These are phyloP conservation scores for Acanthurus lineatus DNA, from an alignment of 2,797 vertebrate genomes.

Conservation along the genomic window DNA sequence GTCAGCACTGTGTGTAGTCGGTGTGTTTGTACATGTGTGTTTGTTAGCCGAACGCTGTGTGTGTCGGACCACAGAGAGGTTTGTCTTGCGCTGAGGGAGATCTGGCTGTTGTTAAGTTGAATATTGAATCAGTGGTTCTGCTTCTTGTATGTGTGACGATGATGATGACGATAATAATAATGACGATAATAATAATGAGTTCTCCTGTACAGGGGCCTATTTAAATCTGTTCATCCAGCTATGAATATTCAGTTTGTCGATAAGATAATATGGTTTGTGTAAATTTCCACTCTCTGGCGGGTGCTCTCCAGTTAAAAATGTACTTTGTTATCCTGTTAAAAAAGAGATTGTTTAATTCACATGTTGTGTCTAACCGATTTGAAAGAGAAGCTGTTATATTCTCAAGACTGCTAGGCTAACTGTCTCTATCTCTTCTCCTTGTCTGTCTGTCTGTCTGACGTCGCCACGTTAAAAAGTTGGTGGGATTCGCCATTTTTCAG, in stretches of 20 bases:
- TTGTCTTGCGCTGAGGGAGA: constrained; percentile 56
- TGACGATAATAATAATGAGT: constrained; percentile 69
- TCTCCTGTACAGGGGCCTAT: constrained; percentile 78
- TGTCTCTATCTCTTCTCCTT: constrained; percentile 49
- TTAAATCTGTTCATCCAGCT: constrained; percentile 76
- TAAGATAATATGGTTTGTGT: constrained; percentile 75
- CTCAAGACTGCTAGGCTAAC: constrained; percentile 83
- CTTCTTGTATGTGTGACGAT: constrained; percentile 68
- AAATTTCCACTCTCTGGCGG: constrained; percentile 74
- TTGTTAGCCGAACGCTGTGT: neutral
- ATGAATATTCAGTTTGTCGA: constrained; percentile 74
- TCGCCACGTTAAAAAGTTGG: neutral
- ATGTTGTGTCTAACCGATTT: constrained; percentile 68
- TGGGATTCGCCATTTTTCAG: constrained; percentile 2
- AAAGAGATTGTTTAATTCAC: constrained; percentile 75
- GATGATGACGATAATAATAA: constrained; percentile 60
- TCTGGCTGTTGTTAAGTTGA: too few species aligned
- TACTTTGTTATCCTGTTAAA: constrained; percentile 71
- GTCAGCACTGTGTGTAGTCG: neutral
- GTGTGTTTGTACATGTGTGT: neutral
- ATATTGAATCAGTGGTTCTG: constrained; percentile 57
- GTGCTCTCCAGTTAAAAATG: constrained; percentile 72
- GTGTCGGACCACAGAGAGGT: constrained; percentile 76
- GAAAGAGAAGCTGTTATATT: constrained; percentile 67
- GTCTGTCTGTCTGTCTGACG: constrained; percentile 25